Percentiles rank a stretch among this genome's conserved stretches.
These are phyloP conservation scores for Eilema depressum DNA, from an alignment of 2,888 invertebrate genomes.

Conservation along the genomic window DNA sequence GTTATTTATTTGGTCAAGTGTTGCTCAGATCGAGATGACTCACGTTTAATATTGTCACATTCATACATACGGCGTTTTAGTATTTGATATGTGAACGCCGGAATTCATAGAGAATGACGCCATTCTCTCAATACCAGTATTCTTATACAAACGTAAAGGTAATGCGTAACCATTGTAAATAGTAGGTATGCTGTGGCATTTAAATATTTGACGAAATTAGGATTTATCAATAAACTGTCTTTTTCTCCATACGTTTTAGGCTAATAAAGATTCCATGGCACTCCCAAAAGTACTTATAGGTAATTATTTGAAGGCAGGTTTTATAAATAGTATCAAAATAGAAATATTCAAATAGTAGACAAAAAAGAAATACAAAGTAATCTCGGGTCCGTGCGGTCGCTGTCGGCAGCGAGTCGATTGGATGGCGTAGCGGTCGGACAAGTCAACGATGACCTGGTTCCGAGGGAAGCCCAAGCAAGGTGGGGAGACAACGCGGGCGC, in stretches of 20 bases:
- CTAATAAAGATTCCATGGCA: neutral
- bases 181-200: conserved; percentile 16
- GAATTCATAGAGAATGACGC: conserved; percentile 80
- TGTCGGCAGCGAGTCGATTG: conserved; percentile 57
- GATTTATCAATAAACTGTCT: neutral
- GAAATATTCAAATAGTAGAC: neutral
- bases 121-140: conserved; percentile 73
- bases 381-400: conserved; percentile 62
- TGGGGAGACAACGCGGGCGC: conserved; percentile 57
- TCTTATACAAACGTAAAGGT: conserved; percentile 41
- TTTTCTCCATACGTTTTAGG: neutral
- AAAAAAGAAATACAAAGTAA: conserved; percentile 22
- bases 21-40: conserved; percentile 68
- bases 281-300: neutral
- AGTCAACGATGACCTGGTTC: conserved; percentile 82
- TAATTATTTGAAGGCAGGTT: too few relatives aligned
- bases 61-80: conserved; percentile 77
- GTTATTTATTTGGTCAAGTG: conserved; percentile 84
- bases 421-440: conserved; percentile 70
- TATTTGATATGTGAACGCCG: conserved; percentile 76
- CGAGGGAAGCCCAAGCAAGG: conserved; percentile 76
- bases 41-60: conserved; percentile 83
- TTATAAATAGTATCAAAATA: neutral
- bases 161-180: conserved; percentile 31
- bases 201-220: conserved; percentile 6